Evolutionary conservation across 2,113 vertebrate species (phyloP), one percentile per base, ranked within the genome.

Genomic region (Salminus brasiliensis): DNA sequence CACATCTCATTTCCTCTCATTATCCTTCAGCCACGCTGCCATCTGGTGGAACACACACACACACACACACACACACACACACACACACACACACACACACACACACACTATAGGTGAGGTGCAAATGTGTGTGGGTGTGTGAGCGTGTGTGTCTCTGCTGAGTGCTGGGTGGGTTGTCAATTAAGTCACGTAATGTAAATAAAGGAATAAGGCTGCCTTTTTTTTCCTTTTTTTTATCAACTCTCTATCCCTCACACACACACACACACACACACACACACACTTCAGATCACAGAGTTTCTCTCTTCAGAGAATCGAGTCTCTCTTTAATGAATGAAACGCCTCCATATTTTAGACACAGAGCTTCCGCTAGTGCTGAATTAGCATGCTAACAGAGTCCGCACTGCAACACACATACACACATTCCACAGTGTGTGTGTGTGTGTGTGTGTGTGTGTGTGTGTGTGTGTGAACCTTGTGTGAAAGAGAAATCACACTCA

Each of bases 21-120:
- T 80, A 72, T 55, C 49, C 66, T 71, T 76, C 67, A 76, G 76
- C 72, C 71, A 74, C 53, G 57, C 75, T 79, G 81, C 81, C 70
- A 81, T 81, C 81, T 81, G 81, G 43, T 83, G 75, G 72, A 74
- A 59, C 45, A 76, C 67, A 65, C 52, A 72, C 30, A 72, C 41
- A 69, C 21, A 57, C 53, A 10, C 7, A 57, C 53, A 10, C n/a
- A n/a, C n/a, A n/a, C n/a, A n/a, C n/a, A n/a, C n/a, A n/a, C n/a
- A 76, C 67, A 65, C 52, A 72, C 30, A 72, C 41, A 69, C 21
- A 57, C 53, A 10, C 7, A 57, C 53, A 10, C n/a, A n/a, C n/a
- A n/a, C n/a, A n/a, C n/a, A n/a, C n/a, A n/a, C n/a, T n/a, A n/a
- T n/a, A n/a, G n/a, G n/a, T n/a, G n/a, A 9, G 18, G 21, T n/a